Percentiles rank a stretch among this genome's conserved stretches.
Evolutionary conservation across 2,113 vertebrate genomes (phyloP).

Genomic region (Zosterops japonicus): DNA sequence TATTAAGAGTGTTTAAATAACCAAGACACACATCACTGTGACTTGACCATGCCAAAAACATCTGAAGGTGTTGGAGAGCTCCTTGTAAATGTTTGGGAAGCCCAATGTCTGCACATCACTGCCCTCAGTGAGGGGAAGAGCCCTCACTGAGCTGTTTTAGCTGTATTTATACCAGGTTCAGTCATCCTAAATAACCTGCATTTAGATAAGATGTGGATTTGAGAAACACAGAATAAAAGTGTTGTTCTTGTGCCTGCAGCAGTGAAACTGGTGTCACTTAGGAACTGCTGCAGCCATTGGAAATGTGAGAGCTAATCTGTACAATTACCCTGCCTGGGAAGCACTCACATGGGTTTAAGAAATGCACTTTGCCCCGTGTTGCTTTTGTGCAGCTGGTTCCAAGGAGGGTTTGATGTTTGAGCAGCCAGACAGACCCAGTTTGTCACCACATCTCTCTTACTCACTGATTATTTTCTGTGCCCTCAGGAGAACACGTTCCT

Average conservation of each 20-base stretch:
- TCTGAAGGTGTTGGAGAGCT: neutral
- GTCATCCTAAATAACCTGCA: neutral
- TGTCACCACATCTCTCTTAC: neutral
- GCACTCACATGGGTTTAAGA: neutral
- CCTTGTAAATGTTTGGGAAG: neutral
- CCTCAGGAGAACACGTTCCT: conserved; percentile 87
- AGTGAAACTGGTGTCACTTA: neutral
- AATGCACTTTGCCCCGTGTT: neutral
- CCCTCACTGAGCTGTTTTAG: neutral
- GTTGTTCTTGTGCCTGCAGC: neutral
- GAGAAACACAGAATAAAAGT: neutral
- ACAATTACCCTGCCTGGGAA: neutral
- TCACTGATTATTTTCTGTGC: rapidly evolving
- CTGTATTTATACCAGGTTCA: neutral
- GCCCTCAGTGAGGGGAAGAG: neutral
- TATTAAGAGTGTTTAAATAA: neutral
- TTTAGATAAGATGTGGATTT: neutral
- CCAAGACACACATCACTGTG: neutral
- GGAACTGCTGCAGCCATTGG: neutral
- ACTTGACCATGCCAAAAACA: neutral
- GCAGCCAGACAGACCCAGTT: neutral
- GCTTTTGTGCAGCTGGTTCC: neutral
- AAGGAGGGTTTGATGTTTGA: neutral
- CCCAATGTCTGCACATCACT: neutral
- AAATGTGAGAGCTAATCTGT: neutral